phyloP scores from a whole-genome alignment of 2,113 vertebrate species.

The Antechinus flavipes region DNA sequence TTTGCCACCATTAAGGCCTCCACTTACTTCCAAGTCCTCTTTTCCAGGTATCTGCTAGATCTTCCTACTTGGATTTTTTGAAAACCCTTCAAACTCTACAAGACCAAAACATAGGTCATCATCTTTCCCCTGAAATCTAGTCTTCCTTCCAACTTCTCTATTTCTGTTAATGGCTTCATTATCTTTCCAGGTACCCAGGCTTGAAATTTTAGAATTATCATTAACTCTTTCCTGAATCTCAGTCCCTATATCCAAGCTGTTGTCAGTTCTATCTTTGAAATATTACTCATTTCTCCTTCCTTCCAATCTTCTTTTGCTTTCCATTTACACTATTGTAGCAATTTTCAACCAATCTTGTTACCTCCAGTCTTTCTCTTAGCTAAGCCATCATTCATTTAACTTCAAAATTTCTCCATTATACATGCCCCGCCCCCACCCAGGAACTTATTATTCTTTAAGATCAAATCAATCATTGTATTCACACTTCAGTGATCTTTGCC shows the following conservation, averaged over 20 bases:
- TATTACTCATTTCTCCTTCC: not conserved
- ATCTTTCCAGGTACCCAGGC: not conserved
- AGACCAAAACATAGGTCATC: not conserved
- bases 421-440: too few species aligned
- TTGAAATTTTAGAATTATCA: not conserved
- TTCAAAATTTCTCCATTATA: not conserved
- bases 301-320: not conserved
- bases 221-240: not conserved
- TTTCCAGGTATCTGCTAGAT: not conserved
- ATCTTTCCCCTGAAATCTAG: not conserved
- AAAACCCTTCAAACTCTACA: not conserved
- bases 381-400: not conserved
- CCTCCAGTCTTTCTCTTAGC: not conserved
- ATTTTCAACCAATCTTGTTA: not conserved
- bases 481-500: not conserved
- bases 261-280: not conserved
- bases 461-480: not conserved
- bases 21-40: not conserved
- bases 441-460: not conserved
- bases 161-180: not conserved
- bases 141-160: not conserved
- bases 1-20: not conserved
- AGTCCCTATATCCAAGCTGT: not conserved
- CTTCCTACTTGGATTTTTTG: not conserved
- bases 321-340: not conserved